Evolutionary conservation across 2,797 vertebrate species (phyloP).

Genomic region (Microtus obscurus): DNA sequence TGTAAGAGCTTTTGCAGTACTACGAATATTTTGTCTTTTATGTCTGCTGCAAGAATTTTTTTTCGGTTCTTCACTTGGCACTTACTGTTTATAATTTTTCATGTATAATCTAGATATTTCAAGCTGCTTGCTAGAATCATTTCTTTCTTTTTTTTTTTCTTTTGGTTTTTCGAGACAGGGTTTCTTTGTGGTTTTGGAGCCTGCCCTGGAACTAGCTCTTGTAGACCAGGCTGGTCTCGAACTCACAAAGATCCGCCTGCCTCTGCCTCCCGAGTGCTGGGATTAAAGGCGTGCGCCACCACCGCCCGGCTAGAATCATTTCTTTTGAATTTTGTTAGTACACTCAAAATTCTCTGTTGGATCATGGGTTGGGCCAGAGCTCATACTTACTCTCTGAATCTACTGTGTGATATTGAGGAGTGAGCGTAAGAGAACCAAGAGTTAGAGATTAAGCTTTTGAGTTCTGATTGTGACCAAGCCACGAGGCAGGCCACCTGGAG

Average conservation of each 20-base stretch:
- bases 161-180: too few relatives aligned
- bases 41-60: not conserved
- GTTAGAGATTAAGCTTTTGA: not conserved
- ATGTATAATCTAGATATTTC: not conserved
- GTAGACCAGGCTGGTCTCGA: too few relatives aligned
- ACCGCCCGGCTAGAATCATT: not conserved
- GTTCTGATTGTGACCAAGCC: not conserved
- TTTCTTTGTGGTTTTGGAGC: too few relatives aligned
- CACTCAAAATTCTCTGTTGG: not conserved
- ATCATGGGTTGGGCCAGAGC: not conserved
- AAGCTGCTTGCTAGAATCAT: not conserved
- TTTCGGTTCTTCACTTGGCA: not conserved
- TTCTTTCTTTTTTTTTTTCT: too few relatives aligned
- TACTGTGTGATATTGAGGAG: conserved; percentile 8
- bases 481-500: not conserved
- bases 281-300: too few relatives aligned
- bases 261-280: too few relatives aligned
- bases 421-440: not conserved
- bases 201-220: too few relatives aligned
- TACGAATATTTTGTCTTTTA: conserved; percentile 25
- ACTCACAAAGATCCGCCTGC: too few relatives aligned
- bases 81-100: not conserved
- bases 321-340: not conserved
- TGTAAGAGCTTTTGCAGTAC: conserved; percentile 33
- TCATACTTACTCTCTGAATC: not conserved